Base-by-base conservation (phyloP, 2,797 vertebrate genomes). In the Phalanger gymnotis region DNA sequence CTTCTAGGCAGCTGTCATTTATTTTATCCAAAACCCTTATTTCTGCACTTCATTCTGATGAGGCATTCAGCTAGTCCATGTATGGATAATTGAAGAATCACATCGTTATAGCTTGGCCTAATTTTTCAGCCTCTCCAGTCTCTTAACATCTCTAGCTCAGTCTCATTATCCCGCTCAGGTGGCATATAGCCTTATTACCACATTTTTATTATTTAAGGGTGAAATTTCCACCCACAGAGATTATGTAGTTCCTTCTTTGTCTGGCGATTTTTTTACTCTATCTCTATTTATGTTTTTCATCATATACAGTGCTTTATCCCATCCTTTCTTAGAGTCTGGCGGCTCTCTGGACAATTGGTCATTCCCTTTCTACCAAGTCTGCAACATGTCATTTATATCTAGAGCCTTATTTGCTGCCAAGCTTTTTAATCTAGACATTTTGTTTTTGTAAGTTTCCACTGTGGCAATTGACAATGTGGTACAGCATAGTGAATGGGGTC, bases 171-270 rank as follows among this genome's bases (percentile, higher is more conserved):
- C 40, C 51, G 73, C 40, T 87, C 73, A 87, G 73, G 73, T 87
- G 6, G n/a, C 22, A 89, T 94, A 31, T 94, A 58, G 73, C 22
- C 87, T 95, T 94, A 90, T 93, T 92, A 90, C 93, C 66, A 94
- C 25, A 57, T 14, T 91, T 87, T 95, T 93, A 96, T 30, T 73
- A 93, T 95, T 94, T 54, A 66, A 92, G 56, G 52, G 30, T 95
- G 54, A 53, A 92, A 66, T 87, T 94, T 95, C 30, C 53, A 95
- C 6, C 95, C 91, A 92, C 19, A 91, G 56, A 91, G 54, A 81
- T 96, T 94, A 25, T 94, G 55, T 61, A 96, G 89, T 7, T 53
- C 30, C 94, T 96, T 95, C 58, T 5, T 94, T 93, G 4, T 93
- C 40, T 55, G 73, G 7, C 19, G 12, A 11, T 57, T 87, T 87